These are phyloP conservation scores for Porites rus DNA, from an alignment of 92 coral and sea anemone genomes.

Conservation along the genomic window DNA sequence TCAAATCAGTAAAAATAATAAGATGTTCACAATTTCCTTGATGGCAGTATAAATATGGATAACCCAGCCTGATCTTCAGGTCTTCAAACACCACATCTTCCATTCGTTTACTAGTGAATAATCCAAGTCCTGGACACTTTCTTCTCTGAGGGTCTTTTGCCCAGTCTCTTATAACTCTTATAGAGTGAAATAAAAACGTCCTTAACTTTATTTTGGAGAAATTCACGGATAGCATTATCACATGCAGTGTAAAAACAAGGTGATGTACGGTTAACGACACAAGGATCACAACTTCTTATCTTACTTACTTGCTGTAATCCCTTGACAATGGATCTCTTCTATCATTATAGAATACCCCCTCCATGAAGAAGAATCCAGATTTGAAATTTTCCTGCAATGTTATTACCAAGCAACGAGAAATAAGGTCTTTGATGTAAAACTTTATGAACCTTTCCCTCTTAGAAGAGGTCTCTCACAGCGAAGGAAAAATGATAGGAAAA, in stretches of 20 bases:
- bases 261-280: too few relatives aligned
- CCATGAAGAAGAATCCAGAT: slow-evolving; percentile 96
- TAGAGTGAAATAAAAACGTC: neutral
- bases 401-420: neutral
- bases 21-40: slow-evolving; percentile 98
- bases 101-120: slow-evolving; percentile 76
- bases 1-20: slow-evolving; percentile 88
- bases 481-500: too few relatives aligned
- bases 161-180: slow-evolving; percentile 89
- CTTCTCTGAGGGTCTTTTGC: slow-evolving; percentile 74
- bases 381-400: slow-evolving; percentile 85
- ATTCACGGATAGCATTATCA: too few relatives aligned
- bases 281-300: too few relatives aligned
- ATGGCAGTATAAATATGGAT: slow-evolving; percentile 93
- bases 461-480: too few relatives aligned
- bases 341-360: slow-evolving; percentile 95
- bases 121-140: slow-evolving; percentile 68
- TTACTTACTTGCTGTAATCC: slow-evolving; percentile 92
- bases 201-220: too few relatives aligned
- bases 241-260: too few relatives aligned
- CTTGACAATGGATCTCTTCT: slow-evolving; percentile 80
- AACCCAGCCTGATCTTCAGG: slow-evolving; percentile 84
- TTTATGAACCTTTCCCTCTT: too few relatives aligned
- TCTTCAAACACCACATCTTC: slow-evolving; percentile 85
- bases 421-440: neutral